Percentiles rank a stretch among this genome's conserved stretches.
Evolutionary conservation across 2,113 vertebrate genomes (phyloP).

Genomic region (Pavo muticus): DNA sequence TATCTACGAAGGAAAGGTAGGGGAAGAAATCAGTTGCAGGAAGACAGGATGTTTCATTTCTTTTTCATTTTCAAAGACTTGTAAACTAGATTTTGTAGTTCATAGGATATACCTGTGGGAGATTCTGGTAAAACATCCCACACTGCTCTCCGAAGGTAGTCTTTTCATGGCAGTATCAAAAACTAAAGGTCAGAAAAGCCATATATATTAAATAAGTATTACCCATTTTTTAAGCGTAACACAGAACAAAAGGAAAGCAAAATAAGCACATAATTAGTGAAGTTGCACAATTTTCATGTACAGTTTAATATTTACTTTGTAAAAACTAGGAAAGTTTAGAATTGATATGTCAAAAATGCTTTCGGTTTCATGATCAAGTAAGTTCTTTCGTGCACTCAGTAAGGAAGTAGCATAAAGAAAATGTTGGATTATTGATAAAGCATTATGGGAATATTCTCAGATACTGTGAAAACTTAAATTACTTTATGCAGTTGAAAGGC

Average conservation of each 20-base stretch:
- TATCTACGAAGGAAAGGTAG: background rate
- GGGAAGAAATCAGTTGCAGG: background rate
- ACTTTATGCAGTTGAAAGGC: background rate
- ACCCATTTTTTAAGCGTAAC: background rate
- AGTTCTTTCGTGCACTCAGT: background rate
- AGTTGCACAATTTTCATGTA: background rate
- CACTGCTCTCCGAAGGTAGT: background rate
- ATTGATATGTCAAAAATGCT: background rate
- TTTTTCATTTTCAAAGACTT: background rate
- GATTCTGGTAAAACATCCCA: background rate
- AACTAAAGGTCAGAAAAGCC: background rate
- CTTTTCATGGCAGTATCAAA: background rate
- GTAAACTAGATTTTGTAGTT: background rate
- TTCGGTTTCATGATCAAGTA: background rate
- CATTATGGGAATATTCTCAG: background rate
- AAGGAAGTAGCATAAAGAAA: background rate
- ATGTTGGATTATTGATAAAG: background rate
- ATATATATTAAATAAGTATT: background rate
- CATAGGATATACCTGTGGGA: background rate
- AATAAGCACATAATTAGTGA: background rate
- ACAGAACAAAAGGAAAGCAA: background rate
- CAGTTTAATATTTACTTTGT: background rate
- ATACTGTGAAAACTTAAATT: background rate
- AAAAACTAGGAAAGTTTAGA: background rate
- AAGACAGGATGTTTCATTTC: background rate